phyloP scores from a whole-genome alignment of 2,797 vertebrate genomes.

The Avahi laniger region DNA sequence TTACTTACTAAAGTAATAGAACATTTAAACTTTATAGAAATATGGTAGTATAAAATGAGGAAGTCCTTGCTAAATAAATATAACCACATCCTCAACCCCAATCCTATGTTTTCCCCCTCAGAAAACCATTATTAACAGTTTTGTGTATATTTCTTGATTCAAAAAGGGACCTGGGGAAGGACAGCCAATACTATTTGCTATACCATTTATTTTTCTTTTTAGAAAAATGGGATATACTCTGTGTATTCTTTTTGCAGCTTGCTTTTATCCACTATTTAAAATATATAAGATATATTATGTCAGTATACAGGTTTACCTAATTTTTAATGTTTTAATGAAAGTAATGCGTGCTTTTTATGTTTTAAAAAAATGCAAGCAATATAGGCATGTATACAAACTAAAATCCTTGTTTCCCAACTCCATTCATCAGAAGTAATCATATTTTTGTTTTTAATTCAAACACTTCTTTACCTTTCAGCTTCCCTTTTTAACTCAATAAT shows the following conservation, averaged over 20 bases:
- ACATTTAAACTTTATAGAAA: neutral
- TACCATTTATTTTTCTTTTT: slow-evolving; percentile 5
- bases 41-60: neutral
- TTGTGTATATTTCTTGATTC: neutral
- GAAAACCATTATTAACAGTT: neutral
- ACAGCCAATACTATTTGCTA: neutral
- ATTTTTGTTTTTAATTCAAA: slow-evolving; percentile 39
- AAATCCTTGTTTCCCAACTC: neutral
- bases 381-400: neutral
- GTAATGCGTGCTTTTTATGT: neutral
- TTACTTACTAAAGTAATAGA: slow-evolving; percentile 20
- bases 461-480: neutral
- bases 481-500: neutral
- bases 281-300: neutral
- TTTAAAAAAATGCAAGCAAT: neutral
- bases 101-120: neutral
- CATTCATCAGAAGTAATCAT: neutral
- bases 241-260: neutral
- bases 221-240: neutral
- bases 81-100: neutral
- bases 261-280: slow-evolving; percentile 21
- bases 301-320: neutral
- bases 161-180: neutral
- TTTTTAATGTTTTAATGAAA: slow-evolving; percentile 19
- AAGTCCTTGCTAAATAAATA: neutral